These are phyloP conservation scores for Lordiphosa mommai DNA, from an alignment of 1,140 invertebrate genomes.

Conservation along the genomic window DNA sequence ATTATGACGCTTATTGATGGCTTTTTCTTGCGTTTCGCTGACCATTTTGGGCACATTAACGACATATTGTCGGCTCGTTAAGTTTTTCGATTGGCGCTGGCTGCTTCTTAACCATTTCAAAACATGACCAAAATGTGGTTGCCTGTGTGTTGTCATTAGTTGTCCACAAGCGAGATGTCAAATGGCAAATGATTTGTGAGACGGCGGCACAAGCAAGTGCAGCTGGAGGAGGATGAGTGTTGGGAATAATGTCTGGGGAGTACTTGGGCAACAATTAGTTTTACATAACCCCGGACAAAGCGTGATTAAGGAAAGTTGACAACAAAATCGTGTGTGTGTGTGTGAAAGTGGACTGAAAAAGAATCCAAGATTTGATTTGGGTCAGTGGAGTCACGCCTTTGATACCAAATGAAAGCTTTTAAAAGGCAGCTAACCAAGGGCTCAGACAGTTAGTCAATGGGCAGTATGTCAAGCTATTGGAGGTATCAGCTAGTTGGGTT, in stretches of 20 bases:
- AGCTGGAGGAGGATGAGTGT: constrained; percentile 19
- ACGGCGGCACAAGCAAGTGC: constrained; percentile 22
- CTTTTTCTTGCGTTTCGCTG: constrained; percentile 17
- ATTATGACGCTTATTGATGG: constrained; percentile 33
- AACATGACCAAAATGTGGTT: constrained; percentile 51
- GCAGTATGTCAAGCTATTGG: constrained; percentile 48
- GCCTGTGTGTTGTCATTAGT: constrained; percentile 65
- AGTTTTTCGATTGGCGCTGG: constrained; percentile 44
- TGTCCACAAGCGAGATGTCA: constrained; percentile 63
- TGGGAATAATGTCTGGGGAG: constrained; percentile 30
- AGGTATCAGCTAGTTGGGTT: constrained; percentile 7
- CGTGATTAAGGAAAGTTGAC: constrained; percentile 68
- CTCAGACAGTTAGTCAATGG: constrained; percentile 28
- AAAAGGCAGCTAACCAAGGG: constrained; percentile 35
- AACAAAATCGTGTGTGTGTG: constrained; percentile 51
- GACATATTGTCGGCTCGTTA: constrained; percentile 56
- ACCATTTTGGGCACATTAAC: constrained; percentile 58
- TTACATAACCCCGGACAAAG: constrained; percentile 66
- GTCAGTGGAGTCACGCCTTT: constrained; percentile 48
- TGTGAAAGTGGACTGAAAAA: constrained; percentile 4
- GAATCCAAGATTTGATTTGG: constrained; percentile 23
- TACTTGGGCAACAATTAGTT: constrained; percentile 45
- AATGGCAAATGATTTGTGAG: constrained; percentile 67
- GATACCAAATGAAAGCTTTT: constrained; percentile 30
- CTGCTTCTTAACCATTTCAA: too few relatives aligned